Evolutionary conservation across 2,113 vertebrate genomes (phyloP).

Genomic region (Colinus virginianus): DNA sequence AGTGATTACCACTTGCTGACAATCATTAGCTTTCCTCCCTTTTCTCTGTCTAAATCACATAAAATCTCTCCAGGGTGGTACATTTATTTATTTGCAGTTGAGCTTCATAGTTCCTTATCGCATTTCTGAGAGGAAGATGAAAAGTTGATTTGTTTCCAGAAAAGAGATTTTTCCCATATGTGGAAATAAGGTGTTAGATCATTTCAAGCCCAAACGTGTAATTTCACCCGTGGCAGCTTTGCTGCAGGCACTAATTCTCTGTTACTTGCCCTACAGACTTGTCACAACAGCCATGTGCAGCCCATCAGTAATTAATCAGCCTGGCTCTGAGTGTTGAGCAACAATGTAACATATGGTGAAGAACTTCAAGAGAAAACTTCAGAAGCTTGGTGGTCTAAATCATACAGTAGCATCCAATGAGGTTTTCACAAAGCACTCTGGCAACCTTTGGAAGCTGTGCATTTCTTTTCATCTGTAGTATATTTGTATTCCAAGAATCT

Average conservation of each 20-base stretch:
- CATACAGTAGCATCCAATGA: not conserved
- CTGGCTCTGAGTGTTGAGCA: not conserved
- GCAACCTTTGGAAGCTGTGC: not conserved
- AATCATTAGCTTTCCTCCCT: not conserved
- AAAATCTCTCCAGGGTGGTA: not conserved
- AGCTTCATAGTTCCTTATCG: not conserved
- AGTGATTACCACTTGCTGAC: not conserved
- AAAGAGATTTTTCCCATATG: not conserved
- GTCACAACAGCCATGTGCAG: not conserved
- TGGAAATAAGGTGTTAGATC: constrained; percentile 12
- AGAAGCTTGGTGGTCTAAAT: not conserved
- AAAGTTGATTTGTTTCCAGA: not conserved
- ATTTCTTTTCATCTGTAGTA: not conserved
- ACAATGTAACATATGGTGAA: not conserved
- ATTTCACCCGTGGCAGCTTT: not conserved
- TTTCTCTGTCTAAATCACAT: not conserved
- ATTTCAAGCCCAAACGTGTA: constrained; percentile 2
- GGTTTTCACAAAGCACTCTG: not conserved
- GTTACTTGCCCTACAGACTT: not conserved
- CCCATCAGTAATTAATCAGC: not conserved
- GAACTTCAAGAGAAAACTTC: not conserved
- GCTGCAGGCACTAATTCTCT: not conserved
- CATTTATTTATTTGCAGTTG: not conserved
- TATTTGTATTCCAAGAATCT: not conserved
- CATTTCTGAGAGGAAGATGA: not conserved